Conservation (phyloP, 2,113 vertebrate genomes). For the Coturnix japonica region DNA sequence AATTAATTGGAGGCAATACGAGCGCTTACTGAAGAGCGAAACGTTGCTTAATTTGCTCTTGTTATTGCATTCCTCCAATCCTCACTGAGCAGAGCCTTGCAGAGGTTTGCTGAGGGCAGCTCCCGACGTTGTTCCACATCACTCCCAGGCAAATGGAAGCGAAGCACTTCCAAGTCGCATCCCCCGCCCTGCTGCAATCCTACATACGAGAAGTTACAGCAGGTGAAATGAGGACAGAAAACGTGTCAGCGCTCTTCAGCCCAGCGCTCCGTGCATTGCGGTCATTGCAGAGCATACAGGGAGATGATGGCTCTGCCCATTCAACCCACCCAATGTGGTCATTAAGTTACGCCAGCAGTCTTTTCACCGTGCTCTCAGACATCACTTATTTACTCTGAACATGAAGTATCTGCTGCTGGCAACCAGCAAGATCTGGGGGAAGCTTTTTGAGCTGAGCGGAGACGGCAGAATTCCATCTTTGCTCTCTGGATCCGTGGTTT, state of each 20-base stretch:
- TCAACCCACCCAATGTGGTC: background rate
- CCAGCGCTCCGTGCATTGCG: background rate
- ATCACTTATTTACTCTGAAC: background rate
- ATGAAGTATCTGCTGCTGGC: constrained; percentile 6
- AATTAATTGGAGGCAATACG: background rate
- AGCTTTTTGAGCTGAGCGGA: background rate
- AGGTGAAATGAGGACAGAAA: background rate
- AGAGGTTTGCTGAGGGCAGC: background rate
- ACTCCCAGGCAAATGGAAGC: background rate
- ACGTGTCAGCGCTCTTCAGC: background rate
- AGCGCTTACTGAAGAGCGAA: background rate
- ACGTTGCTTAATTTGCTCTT: background rate
- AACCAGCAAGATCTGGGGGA: background rate
- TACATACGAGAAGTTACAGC: fast-evolving
- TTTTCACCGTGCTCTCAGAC: background rate
- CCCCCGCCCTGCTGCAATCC: background rate
- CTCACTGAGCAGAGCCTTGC: background rate
- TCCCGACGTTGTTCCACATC: background rate
- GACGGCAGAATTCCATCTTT: background rate
- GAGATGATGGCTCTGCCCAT: background rate
- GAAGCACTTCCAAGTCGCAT: background rate
- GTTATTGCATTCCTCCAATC: background rate
- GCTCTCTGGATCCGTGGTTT: background rate
- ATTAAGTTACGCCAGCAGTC: background rate
- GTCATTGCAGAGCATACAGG: background rate